Base-by-base conservation (phyloP, 2,113 vertebrate genomes). In the Leptobrachium leishanense region DNA sequence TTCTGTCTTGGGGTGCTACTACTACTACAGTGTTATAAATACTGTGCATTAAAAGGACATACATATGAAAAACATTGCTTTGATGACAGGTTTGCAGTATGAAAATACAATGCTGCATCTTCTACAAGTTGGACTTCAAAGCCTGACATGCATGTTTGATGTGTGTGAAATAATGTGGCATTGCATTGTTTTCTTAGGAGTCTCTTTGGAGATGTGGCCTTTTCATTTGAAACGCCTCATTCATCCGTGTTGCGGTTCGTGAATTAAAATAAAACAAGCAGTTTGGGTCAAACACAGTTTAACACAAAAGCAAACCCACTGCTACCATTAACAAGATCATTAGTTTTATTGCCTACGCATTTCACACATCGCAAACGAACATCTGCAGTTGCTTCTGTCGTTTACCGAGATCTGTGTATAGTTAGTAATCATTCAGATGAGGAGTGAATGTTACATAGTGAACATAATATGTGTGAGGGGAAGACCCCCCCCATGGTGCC, bases 281-380 rank as follows among this genome's bases (percentile, higher is more conserved):
- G 20, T 64, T 63, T 65, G 20, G 12, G 41, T 72, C 13, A 31
- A 53, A 20, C 42, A n/a, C 74, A 50, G 74, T 5, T n/a, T 43
- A 9, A 40, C 2, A 2, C 43, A 41, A 67, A 39, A 15, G 53
- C 50, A 55, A 66, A 66, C 46, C 50, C 39, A 67, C 43, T 41
- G 70, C 43, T 40, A 43, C 42, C 31, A 54, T 76, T 76, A 76
- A 66, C 46, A 76, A 50, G 44, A 53, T 50, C 64, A 76, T 67
- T 76, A 66, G 42, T 67, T 76, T 76, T 55, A 76, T 53, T 20
- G 41, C 62, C 74, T 44, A 50, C 15, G 44, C 44, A 46, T 40
- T 50, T 15, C 6, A 10, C 67, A 40, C 40, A 76, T 64, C 13
- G 64, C 20, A 41, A 43, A 39, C 20, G 5, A 20, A 46, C 44